Percentiles rank a stretch among this genome's conserved stretches.
Evolutionary conservation across 2,888 invertebrate genomes (phyloP).

Genomic region (Cyaniris semiargus): DNA sequence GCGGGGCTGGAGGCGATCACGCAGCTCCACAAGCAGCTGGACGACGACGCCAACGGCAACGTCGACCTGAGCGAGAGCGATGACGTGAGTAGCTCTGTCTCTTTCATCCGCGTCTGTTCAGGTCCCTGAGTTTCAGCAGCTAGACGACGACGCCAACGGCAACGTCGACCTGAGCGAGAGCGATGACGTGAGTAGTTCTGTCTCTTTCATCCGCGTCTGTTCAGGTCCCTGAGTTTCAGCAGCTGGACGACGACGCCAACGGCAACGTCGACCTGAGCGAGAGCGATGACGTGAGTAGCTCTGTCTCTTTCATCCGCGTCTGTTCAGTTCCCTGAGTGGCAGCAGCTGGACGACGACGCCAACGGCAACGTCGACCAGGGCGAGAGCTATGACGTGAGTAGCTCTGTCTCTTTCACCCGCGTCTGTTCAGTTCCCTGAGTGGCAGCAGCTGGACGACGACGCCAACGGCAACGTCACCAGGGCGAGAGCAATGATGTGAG

Average conservation of each 20-base stretch:
- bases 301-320: background rate
- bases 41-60: constrained; percentile 98
- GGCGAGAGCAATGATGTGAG: constrained; percentile 85
- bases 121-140: constrained; percentile 73
- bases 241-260: constrained; percentile 98
- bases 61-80: constrained; percentile 98
- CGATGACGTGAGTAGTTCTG: constrained; percentile 89
- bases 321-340: background rate
- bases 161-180: constrained; percentile 98
- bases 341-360: constrained; percentile 95
- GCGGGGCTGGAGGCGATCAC: constrained; percentile 95
- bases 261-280: constrained; percentile 98
- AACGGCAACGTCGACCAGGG: constrained; percentile 95
- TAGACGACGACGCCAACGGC: constrained; percentile 99
- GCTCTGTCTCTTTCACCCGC: background rate
- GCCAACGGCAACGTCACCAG: constrained; percentile 94
- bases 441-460: constrained; percentile 94
- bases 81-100: constrained; percentile 85
- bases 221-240: constrained; percentile 64
- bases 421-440: background rate
- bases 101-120: background rate
- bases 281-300: constrained; percentile 93
- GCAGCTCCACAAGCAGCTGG: constrained; percentile 94
- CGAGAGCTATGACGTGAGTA: constrained; percentile 97
- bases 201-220: background rate